Evolutionary conservation across 2,113 vertebrate genomes (phyloP), one percentile per base, ranked within the genome.

Genomic region (Gambusia holbrooki): DNA sequence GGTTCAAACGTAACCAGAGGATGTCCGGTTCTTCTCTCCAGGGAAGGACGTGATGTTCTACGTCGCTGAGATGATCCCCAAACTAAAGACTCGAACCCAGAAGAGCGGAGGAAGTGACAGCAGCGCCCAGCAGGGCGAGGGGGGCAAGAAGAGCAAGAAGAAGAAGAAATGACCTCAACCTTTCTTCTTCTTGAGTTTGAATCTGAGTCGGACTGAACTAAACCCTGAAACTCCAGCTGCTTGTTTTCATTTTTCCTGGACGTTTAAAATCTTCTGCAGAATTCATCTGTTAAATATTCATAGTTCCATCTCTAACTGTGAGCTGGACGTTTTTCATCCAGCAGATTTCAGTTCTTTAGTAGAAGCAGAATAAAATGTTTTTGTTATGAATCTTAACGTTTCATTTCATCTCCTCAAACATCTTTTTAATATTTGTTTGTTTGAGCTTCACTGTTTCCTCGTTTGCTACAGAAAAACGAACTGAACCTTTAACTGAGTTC

Each of bases 121-220:
- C 76, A 96, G 89, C 72, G 90, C 96, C 65, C 97, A 97, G 82
- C 96, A 96, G 92, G 96, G 96, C 51, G 97, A 98, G 3, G 97
- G 97, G 66, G 95, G 97, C 60, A 99, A 98, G 92, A 99, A 98
- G 79, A 95, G 95, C n/a, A 99, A 97, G 94, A 97, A 97, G 63
- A 99, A 99, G 94, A 99, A 99, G 94, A 99, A 99, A 88, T 96
- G 89, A 74, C 62, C 9, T 1, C 48, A 28, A 17, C 1, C 3
- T 45, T 66, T 33, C 17, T 25, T 70, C 35, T 37, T 37, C 35
- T 37, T 11, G 35, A 37, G 35, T 10, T 37, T 12, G 10, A 37
- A 37, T 37, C 35, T 35, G 27, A 29, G 40, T 32, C n/a, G 0
- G 51, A 29, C 0, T 32, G 29, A 35, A 33, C 14, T 1, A 15